Evolutionary conservation across 2,888 invertebrate genomes (phyloP), one percentile per base, ranked within the genome.

Genomic region (Lamproptera curius): DNA sequence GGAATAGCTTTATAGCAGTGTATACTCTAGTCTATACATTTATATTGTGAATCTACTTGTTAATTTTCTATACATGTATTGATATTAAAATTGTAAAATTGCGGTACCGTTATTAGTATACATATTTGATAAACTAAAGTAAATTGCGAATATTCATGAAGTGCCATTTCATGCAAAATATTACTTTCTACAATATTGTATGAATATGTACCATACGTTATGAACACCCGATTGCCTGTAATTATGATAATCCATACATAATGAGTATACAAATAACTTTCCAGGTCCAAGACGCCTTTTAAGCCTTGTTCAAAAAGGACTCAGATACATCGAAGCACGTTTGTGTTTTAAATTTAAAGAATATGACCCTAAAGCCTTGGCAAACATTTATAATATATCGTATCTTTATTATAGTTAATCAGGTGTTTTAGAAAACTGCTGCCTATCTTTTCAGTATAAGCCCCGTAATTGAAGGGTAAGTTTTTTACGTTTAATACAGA

Each of bases 381-480:
- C 68, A 0, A 51, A 35, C 1, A 38, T 9, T 10, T 45, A 10
- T 1, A 74, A 75, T 48, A 52, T 55, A 2, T 78, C 76, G 0
- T 80, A 73, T 40, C 63, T 85, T 2, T 78, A 67, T 50, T 85
- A 71, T 53, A 71, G 63, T 3, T 83, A 70, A 52, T 81, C 84
- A 0, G 75, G 71, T 17, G 82, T 75, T 0, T 53, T 81, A 2
- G 84, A 84, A 50, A 70, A 55, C 47, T 85, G 84, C 50, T 85
- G 84, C 47, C 50, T 71, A 1, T 51, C 42, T 1, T 73, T 68
- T 42, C 77, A 57, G 44, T 55, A 50, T 1, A 67, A 67, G n/a
- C 20, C 56, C 1, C 3, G 40, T 2, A 73, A 75, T 15, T 61
- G 73, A 42, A 56, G 82, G 50, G 82, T 82, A 54, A 55, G 67